Evolutionary conservation across 2,113 vertebrate species (phyloP), one percentile per base, ranked within the genome.

Genomic region (Carassius gibelio): DNA sequence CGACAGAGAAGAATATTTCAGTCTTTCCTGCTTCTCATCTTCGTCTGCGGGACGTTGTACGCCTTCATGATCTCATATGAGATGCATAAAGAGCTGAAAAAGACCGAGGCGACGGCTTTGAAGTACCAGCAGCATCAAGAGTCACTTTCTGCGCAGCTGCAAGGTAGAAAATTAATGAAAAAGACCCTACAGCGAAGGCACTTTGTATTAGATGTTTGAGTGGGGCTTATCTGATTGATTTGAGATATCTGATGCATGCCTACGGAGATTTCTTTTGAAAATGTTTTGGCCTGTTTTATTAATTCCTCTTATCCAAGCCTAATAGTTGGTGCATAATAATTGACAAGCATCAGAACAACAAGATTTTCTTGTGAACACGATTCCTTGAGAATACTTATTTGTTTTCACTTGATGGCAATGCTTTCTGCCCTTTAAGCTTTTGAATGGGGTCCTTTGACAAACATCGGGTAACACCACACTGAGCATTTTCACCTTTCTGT

Each of bases 71-170:
- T 99, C 1, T 96, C 97, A 77, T 97, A 96, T 26, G 97, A 99
- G 92, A 92, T 97, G 94, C 97, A 98, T 92, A 95, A 90, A 59
- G 96, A 99, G 94, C 95, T 99, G 87, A 94, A 93, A 90, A 97
- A 95, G 93, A 96, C 97, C 17, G 97, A 99, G 91, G 94, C 95
- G 19, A 95, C 95, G 94, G 96, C 97, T 5, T 86, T 96, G 38
- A 98, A 98, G 94, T 98, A 99, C 89, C 98, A 99, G 91, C 97
- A 98, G 88, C 98, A 99, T 76, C 98, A 99, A 61, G 98, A 99
- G 94, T 97, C 97, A 0, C 95, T 99, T 9, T 98, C 98, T 0
- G 97, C 97, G 11, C 98, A 99, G 92, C 91, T 99, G 84, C 98
- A 99, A 98, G 97, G 98, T 99, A 97, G 23, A 77, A 5, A 17